A percentile compares a stretch with the other conserved stretches of the same genome.
phyloP scores from a whole-genome alignment of 2,888 invertebrate genomes.

The Charanyca ferruginea region DNA sequence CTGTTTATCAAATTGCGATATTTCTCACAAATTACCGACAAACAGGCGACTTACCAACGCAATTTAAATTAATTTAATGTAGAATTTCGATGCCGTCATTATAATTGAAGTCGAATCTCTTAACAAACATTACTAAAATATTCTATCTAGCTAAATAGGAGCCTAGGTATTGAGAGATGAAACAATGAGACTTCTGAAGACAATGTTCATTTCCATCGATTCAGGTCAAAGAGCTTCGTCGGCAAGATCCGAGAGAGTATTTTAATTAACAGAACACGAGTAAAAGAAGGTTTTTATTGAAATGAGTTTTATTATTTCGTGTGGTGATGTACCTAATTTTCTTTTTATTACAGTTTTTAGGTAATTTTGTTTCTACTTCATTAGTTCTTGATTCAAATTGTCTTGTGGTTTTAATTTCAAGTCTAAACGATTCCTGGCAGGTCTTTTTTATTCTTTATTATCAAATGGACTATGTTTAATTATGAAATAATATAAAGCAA shows the following conservation, averaged over 20 bases:
- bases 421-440: background rate
- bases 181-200: slow-evolving; percentile 60
- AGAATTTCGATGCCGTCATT: slow-evolving; percentile 25
- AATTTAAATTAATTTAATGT: slow-evolving; percentile 9
- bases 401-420: background rate
- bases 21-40: background rate
- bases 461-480: background rate
- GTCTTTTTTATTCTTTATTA: background rate
- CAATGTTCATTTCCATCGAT: slow-evolving; percentile 63
- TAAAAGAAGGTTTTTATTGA: slow-evolving; percentile 54
- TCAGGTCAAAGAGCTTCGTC: slow-evolving; percentile 54
- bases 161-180: slow-evolving; percentile 45
- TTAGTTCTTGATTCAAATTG: background rate
- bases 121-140: slow-evolving; percentile 51
- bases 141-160: slow-evolving; percentile 42
- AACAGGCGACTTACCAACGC: background rate
- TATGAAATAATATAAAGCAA: background rate
- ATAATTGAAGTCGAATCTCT: slow-evolving; percentile 37
- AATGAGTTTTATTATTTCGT: slow-evolving; percentile 48
- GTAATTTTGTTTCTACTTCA: slow-evolving; percentile 1
- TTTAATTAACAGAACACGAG: slow-evolving; percentile 61
- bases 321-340: slow-evolving; percentile 8
- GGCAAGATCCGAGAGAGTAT: slow-evolving; percentile 60
- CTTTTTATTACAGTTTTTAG: slow-evolving; percentile 17
- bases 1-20: slow-evolving; percentile 1